Evolutionary conservation across 30 jellyfish, hydroid and myxozoan species (phyloP).

Genomic region (Hydra vulgaris): DNA sequence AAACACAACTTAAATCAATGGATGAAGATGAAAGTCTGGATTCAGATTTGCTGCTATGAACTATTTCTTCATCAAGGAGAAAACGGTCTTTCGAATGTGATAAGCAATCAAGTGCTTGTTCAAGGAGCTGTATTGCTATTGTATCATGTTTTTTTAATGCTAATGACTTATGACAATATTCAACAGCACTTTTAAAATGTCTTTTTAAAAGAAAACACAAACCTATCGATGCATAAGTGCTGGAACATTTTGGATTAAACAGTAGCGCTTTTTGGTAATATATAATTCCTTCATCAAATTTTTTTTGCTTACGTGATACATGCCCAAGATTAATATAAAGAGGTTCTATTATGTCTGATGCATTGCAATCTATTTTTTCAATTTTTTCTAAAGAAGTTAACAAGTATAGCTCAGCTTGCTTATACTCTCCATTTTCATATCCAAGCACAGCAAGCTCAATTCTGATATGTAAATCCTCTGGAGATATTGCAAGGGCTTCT

Average conservation of each 20-base stretch:
- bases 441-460: conserved; percentile 77
- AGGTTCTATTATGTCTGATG: conserved; percentile 84
- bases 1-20: conserved; percentile 24
- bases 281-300: conserved; percentile 39
- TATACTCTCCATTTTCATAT: conserved; percentile 63
- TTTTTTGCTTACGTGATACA: conserved; percentile 44
- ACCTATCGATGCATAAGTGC: conserved; percentile 79
- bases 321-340: conserved; percentile 77
- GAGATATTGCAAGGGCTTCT: conserved; percentile 71
- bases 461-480: conserved; percentile 77
- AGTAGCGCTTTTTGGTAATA: conserved; percentile 57
- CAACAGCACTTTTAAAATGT: conserved; percentile 44
- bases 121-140: conserved; percentile 63
- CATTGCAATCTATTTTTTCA: conserved; percentile 20
- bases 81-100: conserved; percentile 27
- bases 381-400: conserved; percentile 48
- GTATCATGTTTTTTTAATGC: conserved; percentile 75
- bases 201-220: conserved; percentile 39
- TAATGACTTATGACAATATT: conserved; percentile 56
- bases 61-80: not conserved
- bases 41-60: not conserved
- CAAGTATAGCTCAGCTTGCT: conserved; percentile 51
- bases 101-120: conserved; percentile 42
- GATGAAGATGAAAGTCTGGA: conserved; percentile 1
- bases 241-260: conserved; percentile 48